Evolutionary conservation across 2,113 vertebrate species (phyloP).

Genomic region (Lamprotornis superbus): DNA sequence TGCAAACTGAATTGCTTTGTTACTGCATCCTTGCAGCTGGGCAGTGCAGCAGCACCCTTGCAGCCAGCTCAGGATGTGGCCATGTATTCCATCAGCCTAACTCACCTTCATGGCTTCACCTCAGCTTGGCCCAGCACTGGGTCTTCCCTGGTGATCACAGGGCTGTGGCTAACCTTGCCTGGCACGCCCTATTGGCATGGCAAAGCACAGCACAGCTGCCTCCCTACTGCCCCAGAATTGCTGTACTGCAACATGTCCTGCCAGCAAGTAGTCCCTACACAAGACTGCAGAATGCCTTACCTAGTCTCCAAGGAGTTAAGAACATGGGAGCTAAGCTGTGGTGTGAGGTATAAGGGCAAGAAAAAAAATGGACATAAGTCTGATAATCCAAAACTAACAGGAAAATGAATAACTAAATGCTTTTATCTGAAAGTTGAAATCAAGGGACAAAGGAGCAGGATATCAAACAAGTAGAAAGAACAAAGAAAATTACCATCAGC

Average conservation of each 20-base stretch:
- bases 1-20: not conserved
- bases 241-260: not conserved
- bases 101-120: not conserved
- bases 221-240: not conserved
- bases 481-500: not conserved
- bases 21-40: not conserved
- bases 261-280: not conserved
- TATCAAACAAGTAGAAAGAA: not conserved
- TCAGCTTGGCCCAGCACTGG: not conserved
- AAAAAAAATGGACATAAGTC: not conserved
- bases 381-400: not conserved
- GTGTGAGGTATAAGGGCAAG: not conserved
- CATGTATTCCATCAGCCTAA: not conserved
- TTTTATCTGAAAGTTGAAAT: not conserved
- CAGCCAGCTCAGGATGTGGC: not conserved
- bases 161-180: not conserved
- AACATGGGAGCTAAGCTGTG: not conserved
- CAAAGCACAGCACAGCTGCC: fast-evolving
- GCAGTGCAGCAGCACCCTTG: not conserved
- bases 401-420: not conserved
- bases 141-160: not conserved
- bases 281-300: not conserved
- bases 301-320: not conserved
- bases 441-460: not conserved
- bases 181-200: fast-evolving